These are phyloP conservation scores for Chouioia cunea DNA, from an alignment of 2,888 invertebrate genomes.

Conservation along the genomic window DNA sequence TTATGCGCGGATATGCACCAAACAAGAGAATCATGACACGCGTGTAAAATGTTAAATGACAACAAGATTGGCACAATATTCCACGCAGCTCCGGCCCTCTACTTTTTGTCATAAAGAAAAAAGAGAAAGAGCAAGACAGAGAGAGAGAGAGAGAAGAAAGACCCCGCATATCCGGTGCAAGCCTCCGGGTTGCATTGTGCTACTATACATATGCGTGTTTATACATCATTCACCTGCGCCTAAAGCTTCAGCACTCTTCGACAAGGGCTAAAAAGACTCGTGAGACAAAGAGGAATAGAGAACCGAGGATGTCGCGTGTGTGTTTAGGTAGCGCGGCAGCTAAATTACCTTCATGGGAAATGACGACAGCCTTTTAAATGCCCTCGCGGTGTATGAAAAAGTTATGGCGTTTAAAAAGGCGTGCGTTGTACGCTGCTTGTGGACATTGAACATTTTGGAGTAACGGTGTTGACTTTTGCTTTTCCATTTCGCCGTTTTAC, in stretches of 20 bases:
- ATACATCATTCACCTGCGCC: constrained; percentile 13
- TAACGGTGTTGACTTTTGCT: too few species aligned
- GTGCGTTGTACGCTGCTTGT: too few species aligned
- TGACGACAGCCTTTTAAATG: neutral
- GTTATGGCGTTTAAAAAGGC: too few species aligned
- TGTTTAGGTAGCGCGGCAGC: constrained; percentile 28
- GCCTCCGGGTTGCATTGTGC: neutral
- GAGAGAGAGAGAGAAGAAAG: too few species aligned
- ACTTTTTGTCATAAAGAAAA: neutral
- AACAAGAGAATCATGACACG: neutral
- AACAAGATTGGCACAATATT: constrained; percentile 24
- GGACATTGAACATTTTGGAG: too few species aligned
- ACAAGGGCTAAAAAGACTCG: constrained; percentile 2
- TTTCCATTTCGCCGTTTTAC: too few species aligned
- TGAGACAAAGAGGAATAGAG: neutral
- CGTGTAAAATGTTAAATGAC: constrained; percentile 5
- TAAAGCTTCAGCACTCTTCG: neutral
- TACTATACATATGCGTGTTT: constrained; percentile 15
- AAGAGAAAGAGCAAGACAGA: too few species aligned
- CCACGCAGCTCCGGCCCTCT: neutral
- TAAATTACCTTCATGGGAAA: constrained; percentile 34
- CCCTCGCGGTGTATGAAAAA: too few species aligned
- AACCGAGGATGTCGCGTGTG: constrained; percentile 9
- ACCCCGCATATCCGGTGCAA: constrained; percentile 30
- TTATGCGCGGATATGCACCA: neutral